phyloP scores from a whole-genome alignment of 2,888 invertebrate species.

The Parnassius glacialis region DNA sequence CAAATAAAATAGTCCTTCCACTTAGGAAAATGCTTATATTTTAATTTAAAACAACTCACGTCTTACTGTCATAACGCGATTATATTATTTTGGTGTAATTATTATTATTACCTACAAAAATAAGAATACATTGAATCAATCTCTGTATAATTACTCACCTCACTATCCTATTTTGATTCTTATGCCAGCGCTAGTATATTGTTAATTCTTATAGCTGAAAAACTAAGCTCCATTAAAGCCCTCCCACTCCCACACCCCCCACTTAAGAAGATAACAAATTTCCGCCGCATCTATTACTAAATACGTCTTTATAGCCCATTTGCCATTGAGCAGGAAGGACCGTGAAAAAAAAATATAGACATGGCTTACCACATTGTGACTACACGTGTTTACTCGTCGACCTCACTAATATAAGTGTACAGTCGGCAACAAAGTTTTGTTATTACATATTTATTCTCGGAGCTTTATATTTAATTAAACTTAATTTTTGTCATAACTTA shows the following conservation, averaged over 20 bases:
- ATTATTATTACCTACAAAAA: too few relatives aligned
- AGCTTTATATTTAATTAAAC: too few relatives aligned
- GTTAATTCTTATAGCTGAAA: conserved; percentile 3
- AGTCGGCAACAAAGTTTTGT: conserved; percentile 4
- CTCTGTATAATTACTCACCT: too few relatives aligned
- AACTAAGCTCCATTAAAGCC: background rate
- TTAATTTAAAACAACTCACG: too few relatives aligned
- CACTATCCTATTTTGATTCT: too few relatives aligned
- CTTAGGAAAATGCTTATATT: too few relatives aligned
- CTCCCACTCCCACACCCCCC: background rate
- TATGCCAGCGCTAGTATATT: background rate
- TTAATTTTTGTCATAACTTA: too few relatives aligned
- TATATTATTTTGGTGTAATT: too few relatives aligned
- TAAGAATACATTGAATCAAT: too few relatives aligned
- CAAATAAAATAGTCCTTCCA: too few relatives aligned
- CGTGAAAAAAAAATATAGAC: conserved; percentile 11
- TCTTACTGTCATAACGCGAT: too few relatives aligned
- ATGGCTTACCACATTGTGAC: conserved; percentile 12
- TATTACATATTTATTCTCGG: background rate
- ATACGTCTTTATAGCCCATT: conserved; percentile 22
- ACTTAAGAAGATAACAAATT: conserved; percentile 12
- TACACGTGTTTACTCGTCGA: conserved; percentile 20
- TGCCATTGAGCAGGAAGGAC: conserved; percentile 15
- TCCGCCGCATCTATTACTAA: conserved; percentile 17
- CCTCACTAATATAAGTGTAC: conserved; percentile 7